phyloP scores from a whole-genome alignment of 2,113 vertebrate genomes.

The Telmatochromis sp. region DNA sequence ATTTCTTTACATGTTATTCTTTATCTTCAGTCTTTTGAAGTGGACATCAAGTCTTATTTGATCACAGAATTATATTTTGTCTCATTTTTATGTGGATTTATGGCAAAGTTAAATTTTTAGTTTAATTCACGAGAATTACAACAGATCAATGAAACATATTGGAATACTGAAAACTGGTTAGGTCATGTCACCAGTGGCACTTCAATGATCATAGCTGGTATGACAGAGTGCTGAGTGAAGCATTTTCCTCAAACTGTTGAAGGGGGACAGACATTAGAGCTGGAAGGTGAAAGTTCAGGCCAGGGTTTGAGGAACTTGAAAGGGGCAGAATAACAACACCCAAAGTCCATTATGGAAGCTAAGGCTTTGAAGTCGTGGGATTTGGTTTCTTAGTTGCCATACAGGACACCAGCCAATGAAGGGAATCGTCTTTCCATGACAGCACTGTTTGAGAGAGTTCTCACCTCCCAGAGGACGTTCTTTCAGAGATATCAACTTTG shows the following conservation, averaged over 20 bases:
- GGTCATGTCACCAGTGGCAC: background rate
- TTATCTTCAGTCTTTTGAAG: background rate
- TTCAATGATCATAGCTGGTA: background rate
- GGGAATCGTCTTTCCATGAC: background rate
- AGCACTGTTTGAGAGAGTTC: background rate
- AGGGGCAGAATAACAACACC: background rate
- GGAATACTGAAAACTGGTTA: background rate
- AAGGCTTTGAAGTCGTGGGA: rapidly evolving
- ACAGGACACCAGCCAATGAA: background rate
- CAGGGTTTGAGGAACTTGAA: background rate
- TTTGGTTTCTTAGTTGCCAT: background rate
- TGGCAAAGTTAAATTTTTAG: background rate
- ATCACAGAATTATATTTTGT: background rate
- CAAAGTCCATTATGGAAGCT: background rate
- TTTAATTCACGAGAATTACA: background rate
- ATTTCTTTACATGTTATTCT: background rate
- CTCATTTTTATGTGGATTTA: background rate
- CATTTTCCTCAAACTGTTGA: background rate
- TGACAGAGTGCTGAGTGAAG: background rate
- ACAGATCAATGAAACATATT: background rate
- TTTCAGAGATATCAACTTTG: background rate
- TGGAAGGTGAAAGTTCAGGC: background rate
- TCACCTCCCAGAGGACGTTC: background rate
- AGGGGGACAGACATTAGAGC: background rate
- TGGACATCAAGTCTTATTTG: background rate